Percentiles rank a stretch among this genome's conserved stretches.
Conservation (phyloP, 2,888 invertebrate genomes). For the Aspidiotus rigidus region DNA sequence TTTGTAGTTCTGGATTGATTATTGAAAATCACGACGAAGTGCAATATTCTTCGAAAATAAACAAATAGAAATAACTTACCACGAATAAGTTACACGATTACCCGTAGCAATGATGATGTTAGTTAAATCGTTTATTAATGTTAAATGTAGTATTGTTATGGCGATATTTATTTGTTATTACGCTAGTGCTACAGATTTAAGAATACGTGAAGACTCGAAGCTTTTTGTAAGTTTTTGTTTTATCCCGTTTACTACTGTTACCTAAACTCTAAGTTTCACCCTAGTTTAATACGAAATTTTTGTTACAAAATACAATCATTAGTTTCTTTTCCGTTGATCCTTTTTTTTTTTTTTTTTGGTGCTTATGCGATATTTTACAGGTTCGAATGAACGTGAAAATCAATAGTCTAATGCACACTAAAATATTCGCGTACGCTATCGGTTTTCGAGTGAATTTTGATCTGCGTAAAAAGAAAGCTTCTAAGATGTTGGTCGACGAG, state of each 20-base stretch:
- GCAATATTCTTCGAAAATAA: too few relatives aligned
- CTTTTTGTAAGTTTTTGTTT: slow-evolving; percentile 24
- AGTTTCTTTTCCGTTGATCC: not conserved
- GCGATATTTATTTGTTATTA: not conserved
- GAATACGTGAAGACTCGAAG: slow-evolving; percentile 27
- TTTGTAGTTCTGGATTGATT: too few relatives aligned
- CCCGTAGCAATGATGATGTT: too few relatives aligned
- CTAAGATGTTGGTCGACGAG: not conserved
- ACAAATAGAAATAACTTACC: too few relatives aligned
- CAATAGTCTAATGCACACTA: slow-evolving; percentile 15
- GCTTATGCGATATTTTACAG: not conserved
- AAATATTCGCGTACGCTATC: slow-evolving; percentile 25
- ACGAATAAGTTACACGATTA: too few relatives aligned
- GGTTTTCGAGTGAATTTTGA: slow-evolving; percentile 28
- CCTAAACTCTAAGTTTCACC: not conserved
- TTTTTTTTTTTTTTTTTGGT: not conserved
- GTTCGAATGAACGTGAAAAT: slow-evolving; percentile 21
- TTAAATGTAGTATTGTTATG: too few relatives aligned
- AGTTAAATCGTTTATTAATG: too few relatives aligned
- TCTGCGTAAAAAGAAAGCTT: slow-evolving; percentile 17
- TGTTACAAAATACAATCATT: not conserved
- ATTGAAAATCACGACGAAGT: too few relatives aligned
- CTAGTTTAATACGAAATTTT: too few relatives aligned
- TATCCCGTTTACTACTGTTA: slow-evolving; percentile 5
- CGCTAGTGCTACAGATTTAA: slow-evolving; percentile 22